phyloP scores from a whole-genome alignment of 2,888 invertebrate genomes.

The Mayetiola destructor region DNA sequence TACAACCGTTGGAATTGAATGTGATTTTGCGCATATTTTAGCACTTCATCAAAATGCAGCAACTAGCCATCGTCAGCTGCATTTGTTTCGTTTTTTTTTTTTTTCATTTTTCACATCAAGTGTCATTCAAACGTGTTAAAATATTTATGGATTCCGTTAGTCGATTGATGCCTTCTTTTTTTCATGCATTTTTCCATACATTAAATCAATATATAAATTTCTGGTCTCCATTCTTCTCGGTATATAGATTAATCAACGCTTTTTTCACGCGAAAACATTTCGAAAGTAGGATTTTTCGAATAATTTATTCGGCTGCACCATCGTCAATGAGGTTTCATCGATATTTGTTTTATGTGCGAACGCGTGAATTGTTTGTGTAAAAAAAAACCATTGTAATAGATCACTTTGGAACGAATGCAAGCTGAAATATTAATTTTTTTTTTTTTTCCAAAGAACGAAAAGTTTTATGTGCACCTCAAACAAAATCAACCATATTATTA shows the following conservation, averaged over 20 bases:
- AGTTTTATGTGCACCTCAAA: not conserved
- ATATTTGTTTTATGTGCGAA: too few species aligned
- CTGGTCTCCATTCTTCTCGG: too few species aligned
- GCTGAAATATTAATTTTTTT: not conserved
- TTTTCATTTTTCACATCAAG: not conserved
- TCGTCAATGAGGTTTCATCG: too few species aligned
- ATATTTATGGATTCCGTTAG: not conserved
- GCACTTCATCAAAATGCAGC: constrained; percentile 7
- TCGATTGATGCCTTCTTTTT: not conserved
- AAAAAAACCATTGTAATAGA: too few species aligned
- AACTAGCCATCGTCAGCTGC: not conserved
- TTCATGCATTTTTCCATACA: constrained; percentile 1
- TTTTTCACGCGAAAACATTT: not conserved
- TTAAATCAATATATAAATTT: too few species aligned
- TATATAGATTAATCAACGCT: constrained; percentile 1
- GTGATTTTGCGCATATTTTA: constrained; percentile 12
- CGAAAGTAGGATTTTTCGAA: not conserved
- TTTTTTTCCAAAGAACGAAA: not conserved
- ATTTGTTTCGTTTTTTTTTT: not conserved
- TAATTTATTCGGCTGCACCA: too few species aligned
- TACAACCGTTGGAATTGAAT: too few species aligned
- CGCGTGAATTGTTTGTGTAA: too few species aligned
- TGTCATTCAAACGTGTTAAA: constrained; percentile 5
- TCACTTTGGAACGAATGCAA: too few species aligned
- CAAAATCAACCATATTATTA: not conserved